Percentiles rank a stretch among this genome's conserved stretches.
These are phyloP conservation scores for Erynnis tages DNA, from an alignment of 2,888 invertebrate genomes.

Conservation along the genomic window DNA sequence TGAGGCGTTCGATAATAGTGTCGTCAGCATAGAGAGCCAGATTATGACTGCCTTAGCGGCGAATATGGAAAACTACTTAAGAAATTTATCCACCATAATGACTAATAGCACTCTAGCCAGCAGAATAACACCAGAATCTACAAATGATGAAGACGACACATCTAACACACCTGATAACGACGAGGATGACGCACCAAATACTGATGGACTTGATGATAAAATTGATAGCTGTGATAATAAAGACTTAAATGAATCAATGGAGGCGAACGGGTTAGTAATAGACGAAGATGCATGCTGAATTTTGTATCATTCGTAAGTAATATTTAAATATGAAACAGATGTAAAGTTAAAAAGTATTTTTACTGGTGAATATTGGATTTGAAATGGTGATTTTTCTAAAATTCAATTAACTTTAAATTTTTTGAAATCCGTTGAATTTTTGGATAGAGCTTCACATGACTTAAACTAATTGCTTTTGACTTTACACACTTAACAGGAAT, in stretches of 20 bases:
- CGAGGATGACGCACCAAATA: slow-evolving; percentile 27
- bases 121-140: neutral
- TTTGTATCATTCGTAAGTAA: slow-evolving; percentile 19
- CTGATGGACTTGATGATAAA: slow-evolving; percentile 16
- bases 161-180: slow-evolving; percentile 30
- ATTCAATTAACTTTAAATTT: too few relatives aligned
- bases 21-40: slow-evolving; percentile 54
- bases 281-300: slow-evolving; percentile 43
- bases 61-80: slow-evolving; percentile 63
- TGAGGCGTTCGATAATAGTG: slow-evolving; percentile 42
- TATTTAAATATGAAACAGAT: neutral
- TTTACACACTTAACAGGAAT: too few relatives aligned
- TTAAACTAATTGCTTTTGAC: too few relatives aligned
- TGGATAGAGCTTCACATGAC: too few relatives aligned
- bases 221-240: slow-evolving; percentile 37
- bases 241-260: slow-evolving; percentile 46
- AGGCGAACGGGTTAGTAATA: slow-evolving; percentile 48
- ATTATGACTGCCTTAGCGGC: slow-evolving; percentile 57
- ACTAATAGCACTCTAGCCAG: slow-evolving; percentile 27
- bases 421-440: too few relatives aligned
- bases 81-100: slow-evolving; percentile 46
- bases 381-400: too few relatives aligned
- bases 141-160: slow-evolving; percentile 7
- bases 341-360: too few relatives aligned
- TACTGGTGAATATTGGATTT: too few relatives aligned